Conservation (phyloP, 2,797 vertebrate species). For the Chaetodon trifasciatus region DNA sequence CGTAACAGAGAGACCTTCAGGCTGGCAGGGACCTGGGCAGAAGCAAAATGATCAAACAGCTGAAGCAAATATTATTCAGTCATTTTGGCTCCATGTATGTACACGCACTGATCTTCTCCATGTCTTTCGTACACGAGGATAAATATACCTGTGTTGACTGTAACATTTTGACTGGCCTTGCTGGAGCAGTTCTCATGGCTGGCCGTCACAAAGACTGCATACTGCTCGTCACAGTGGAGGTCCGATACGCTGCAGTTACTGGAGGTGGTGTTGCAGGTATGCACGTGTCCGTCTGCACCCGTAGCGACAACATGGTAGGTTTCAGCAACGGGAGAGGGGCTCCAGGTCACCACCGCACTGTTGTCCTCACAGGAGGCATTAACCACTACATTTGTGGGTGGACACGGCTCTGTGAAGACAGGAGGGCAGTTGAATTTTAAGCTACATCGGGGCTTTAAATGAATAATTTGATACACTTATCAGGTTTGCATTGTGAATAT, state of each 20-base stretch:
- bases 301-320: constrained; percentile 69
- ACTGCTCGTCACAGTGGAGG: constrained; percentile 74
- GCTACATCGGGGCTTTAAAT: no score
- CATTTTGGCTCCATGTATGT: not conserved
- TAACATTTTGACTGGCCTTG: constrained; percentile 62
- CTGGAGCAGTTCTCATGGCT: constrained; percentile 81
- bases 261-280: constrained; percentile 60
- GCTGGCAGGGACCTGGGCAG: constrained; percentile 82
- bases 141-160: constrained; percentile 74
- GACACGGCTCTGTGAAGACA: constrained; percentile 76
- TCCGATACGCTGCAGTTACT: constrained; percentile 73
- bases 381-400: constrained; percentile 59
- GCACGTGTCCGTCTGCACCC: constrained; percentile 55
- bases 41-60: not conserved
- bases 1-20: constrained; percentile 63
- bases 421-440: no score
- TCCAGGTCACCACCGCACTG: constrained; percentile 77
- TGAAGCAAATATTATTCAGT: not conserved
- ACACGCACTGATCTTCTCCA: not conserved
- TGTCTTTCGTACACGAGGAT: not conserved
- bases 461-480: no score
- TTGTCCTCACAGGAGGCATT: constrained; percentile 59
- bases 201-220: constrained; percentile 68
- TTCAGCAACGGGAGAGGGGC: constrained; percentile 70
- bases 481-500: no score